These are phyloP conservation scores for Ramphastos sulfuratus DNA, from an alignment of 2,113 vertebrate species.

Conservation along the genomic window DNA sequence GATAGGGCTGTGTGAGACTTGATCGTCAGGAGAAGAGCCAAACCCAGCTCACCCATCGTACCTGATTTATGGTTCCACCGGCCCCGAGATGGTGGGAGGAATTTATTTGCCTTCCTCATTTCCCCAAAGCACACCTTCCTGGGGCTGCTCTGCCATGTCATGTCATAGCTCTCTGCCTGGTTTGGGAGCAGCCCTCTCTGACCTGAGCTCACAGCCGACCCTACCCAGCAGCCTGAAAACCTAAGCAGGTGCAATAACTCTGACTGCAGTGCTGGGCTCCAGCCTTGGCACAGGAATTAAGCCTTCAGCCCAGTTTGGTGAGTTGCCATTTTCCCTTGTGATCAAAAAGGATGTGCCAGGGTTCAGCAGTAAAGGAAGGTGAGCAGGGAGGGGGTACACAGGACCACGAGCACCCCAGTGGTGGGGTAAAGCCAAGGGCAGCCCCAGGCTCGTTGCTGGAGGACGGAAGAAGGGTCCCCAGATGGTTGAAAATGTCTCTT, in stretches of 20 bases:
- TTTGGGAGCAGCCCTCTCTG: background rate
- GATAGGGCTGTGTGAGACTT: background rate
- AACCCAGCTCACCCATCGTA: background rate
- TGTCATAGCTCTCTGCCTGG: background rate
- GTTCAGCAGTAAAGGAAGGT: background rate
- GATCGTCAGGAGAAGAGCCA: background rate
- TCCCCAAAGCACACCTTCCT: background rate
- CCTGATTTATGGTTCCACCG: constrained; percentile 8
- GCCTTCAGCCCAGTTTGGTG: background rate
- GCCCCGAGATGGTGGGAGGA: background rate
- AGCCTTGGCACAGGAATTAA: background rate
- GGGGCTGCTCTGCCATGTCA: background rate
- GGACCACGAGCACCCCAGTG: background rate
- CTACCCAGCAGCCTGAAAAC: background rate
- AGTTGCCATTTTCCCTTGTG: background rate
- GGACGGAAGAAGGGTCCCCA: constrained; percentile 3
- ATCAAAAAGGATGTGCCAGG: background rate
- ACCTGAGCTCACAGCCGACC: background rate
- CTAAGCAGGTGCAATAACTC: background rate
- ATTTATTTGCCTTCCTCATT: background rate
- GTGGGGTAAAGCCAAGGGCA: background rate
- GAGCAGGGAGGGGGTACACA: background rate
- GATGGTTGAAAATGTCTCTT: constrained; percentile 44
- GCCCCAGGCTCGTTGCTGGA: fast-evolving
- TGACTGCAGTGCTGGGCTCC: background rate